phyloP scores from a whole-genome alignment of 2,113 vertebrate species.

The Maccullochella peelii region DNA sequence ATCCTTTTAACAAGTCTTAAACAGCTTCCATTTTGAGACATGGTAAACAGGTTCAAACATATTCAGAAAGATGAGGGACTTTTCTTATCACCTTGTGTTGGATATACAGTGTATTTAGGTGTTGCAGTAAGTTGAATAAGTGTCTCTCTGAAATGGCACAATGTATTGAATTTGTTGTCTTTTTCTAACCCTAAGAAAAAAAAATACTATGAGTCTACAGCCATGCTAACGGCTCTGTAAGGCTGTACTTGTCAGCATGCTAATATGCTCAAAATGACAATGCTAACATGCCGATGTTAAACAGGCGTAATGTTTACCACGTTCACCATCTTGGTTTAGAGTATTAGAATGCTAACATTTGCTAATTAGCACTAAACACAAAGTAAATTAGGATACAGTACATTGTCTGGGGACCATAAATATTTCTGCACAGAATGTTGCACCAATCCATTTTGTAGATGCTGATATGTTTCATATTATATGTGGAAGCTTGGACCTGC shows the following conservation, averaged over 20 bases:
- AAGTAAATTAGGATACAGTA: background rate
- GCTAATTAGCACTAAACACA: background rate
- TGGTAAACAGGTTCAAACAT: conserved; percentile 5
- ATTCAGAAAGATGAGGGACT: background rate
- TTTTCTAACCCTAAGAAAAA: background rate
- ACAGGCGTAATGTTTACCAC: background rate
- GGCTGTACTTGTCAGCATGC: background rate
- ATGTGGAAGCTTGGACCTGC: background rate
- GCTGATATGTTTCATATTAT: background rate
- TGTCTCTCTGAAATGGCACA: background rate
- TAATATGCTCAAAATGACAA: background rate
- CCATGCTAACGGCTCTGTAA: background rate
- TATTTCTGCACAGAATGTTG: background rate
- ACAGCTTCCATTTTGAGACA: conserved; percentile 26
- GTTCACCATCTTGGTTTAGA: background rate
- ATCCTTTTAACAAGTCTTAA: conserved; percentile 12
- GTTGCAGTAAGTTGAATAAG: background rate
- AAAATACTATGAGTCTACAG: background rate
- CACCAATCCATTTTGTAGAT: background rate
- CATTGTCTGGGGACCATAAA: background rate
- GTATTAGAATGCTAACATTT: background rate
- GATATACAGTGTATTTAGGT: background rate
- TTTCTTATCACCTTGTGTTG: background rate
- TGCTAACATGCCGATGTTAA: background rate
- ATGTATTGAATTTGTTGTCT: background rate